Evolutionary conservation across 1,140 invertebrate genomes (phyloP).

Genomic region (Odontomachus brunneus): DNA sequence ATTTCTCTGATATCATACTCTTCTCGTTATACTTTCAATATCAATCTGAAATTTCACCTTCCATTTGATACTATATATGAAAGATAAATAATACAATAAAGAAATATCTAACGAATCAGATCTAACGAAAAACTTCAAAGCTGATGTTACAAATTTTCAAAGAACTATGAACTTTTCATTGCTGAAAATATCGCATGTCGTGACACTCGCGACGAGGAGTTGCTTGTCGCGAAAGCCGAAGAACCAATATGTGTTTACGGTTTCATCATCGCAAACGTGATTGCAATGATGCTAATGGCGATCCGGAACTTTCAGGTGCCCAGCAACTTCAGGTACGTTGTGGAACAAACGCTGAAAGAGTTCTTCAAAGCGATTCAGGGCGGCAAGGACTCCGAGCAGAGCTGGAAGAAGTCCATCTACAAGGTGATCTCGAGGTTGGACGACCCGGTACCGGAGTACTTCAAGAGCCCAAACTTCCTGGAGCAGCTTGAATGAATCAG

Average conservation of each 20-base stretch:
- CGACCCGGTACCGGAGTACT: constrained; percentile 99
- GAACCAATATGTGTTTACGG: constrained; percentile 9
- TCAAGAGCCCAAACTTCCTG: constrained; percentile 99
- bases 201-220: neutral
- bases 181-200: neutral
- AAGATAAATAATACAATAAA: constrained; percentile 4
- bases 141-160: neutral
- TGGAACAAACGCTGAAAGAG: constrained; percentile 98
- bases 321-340: constrained; percentile 97
- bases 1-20: too few relatives aligned
- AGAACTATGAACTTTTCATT: neutral
- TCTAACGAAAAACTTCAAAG: neutral
- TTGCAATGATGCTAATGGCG: constrained; percentile 17
- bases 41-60: constrained; percentile 8
- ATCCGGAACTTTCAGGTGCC: constrained; percentile 92
- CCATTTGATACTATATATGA: neutral
- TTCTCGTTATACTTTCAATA: neutral
- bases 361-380: constrained; percentile 99
- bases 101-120: neutral
- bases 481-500: constrained; percentile 96
- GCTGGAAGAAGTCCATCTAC: constrained; percentile 99
- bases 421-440: constrained; percentile 99
- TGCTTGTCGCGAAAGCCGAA: constrained; percentile 20
- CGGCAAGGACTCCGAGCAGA: constrained; percentile 98
- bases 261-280: neutral